A percentile compares a stretch with the other conserved stretches of the same genome.
Evolutionary conservation across 2,113 vertebrate species (phyloP).

Genomic region (Canis aureus): DNA sequence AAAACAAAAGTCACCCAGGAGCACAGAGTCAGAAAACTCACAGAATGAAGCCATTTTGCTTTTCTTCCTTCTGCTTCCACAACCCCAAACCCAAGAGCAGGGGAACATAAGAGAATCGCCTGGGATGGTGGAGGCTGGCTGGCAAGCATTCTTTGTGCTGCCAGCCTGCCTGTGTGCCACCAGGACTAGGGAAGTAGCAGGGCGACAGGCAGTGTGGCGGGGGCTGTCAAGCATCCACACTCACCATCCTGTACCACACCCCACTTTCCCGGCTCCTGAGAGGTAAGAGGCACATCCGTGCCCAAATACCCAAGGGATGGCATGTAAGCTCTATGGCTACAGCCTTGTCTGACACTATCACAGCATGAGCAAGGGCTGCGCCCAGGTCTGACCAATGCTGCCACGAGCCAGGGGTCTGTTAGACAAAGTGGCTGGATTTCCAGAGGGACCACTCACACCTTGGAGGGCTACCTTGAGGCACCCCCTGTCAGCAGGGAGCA

Average conservation of each 20-base stretch:
- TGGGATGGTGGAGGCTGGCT: neutral
- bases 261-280: neutral
- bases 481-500: neutral
- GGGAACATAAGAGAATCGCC: neutral
- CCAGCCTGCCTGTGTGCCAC: neutral
- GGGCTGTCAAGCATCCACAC: neutral
- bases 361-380: fast-evolving
- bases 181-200: fast-evolving
- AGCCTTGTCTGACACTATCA: neutral
- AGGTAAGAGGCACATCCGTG: fast-evolving
- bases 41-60: neutral
- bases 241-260: too few relatives aligned
- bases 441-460: neutral
- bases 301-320: neutral
- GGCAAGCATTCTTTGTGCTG: neutral
- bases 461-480: neutral
- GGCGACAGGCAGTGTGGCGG: neutral
- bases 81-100: neutral
- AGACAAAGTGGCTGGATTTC: neutral
- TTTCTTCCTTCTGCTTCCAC: neutral
- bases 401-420: neutral
- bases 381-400: fast-evolving
- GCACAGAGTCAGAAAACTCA: neutral
- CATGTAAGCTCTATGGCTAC: neutral
- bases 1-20: neutral